Evolutionary conservation across 2,888 invertebrate genomes (phyloP), one percentile per base, ranked within the genome.

Genomic region (Formica aserva): DNA sequence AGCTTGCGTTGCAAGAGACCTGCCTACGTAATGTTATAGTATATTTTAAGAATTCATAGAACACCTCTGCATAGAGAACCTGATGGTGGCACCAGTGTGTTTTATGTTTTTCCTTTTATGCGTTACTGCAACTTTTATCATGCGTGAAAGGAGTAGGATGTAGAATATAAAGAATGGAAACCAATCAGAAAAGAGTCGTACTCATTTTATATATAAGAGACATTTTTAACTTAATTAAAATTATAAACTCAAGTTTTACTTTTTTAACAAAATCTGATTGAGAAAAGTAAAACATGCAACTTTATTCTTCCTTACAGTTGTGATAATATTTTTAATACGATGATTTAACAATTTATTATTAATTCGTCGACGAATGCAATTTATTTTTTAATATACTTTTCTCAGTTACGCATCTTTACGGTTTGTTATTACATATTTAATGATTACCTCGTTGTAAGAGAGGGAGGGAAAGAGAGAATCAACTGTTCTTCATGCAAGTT

Each of bases 11-110:
- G 57, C 57, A 67, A 55, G 55, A 67, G 77, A 77, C 41, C 15
- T 67, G 38, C 67, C 57, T 41, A 67, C 32, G 41, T 41, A 29
- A 69, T 35, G 69, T 78, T 78, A 78, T 26, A 67, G 69, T 78
- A 69, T 60, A 69, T 60, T 65, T 78, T 69, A 78, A 78, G 69
- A 41, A 78, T 78, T 69, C 57, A 78, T 69, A 69, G 66, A 15
- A 66, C 55, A 66, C 55, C 52, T 13, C 26, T 45, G 57, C 69
- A 65, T 65, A 38, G 57, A 26, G 41, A 57, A 45, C 1, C 41
- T 35, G 52, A 41, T 48, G 65, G 41, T 41, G 22, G 41, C 69
- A 4, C 41, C 67, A 29, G 41, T n/a, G 52, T n/a, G 52, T 69
- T 69, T 78, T 67, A 45, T 45, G 22, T 26, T 41, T 57, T 41